These are phyloP conservation scores for Lasiurus borealis DNA, from an alignment of 2,113 vertebrate genomes.

Conservation along the genomic window DNA sequence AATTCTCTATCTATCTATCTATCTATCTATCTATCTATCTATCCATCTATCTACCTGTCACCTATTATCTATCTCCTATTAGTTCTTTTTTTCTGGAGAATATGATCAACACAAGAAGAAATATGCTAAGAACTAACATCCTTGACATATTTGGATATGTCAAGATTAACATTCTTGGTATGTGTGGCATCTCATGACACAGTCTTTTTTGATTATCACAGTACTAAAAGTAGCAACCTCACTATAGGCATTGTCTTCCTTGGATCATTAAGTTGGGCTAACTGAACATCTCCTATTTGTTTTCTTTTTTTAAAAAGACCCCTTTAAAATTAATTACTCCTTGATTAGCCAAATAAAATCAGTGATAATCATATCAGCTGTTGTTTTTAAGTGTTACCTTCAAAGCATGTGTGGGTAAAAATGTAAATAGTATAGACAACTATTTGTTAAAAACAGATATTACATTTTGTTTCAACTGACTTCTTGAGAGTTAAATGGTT, in stretches of 20 bases:
- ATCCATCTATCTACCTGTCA: background rate
- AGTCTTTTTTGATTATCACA: background rate
- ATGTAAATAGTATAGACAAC: slow-evolving; percentile 51
- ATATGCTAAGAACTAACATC: slow-evolving; percentile 4
- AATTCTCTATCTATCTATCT: background rate
- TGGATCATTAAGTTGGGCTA: background rate
- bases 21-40: background rate
- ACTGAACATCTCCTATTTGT: slow-evolving; percentile 57
- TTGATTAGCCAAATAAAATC: slow-evolving; percentile 69
- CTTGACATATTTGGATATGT: background rate
- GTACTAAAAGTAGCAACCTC: background rate
- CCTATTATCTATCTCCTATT: background rate
- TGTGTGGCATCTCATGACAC: background rate
- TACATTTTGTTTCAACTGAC: slow-evolving; percentile 42
- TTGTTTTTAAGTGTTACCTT: slow-evolving; percentile 47
- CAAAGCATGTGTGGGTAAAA: slow-evolving; percentile 10
- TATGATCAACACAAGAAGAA: background rate
- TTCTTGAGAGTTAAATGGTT: slow-evolving; percentile 61
- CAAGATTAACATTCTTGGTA: slow-evolving; percentile 26
- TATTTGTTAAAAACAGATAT: slow-evolving; percentile 67
- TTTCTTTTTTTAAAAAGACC: slow-evolving; percentile 23
- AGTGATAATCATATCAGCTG: slow-evolving; percentile 52
- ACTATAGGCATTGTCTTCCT: background rate
- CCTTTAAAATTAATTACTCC: slow-evolving; percentile 64
- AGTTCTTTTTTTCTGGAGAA: slow-evolving; percentile 13